phyloP scores from a whole-genome alignment of 2,113 vertebrate genomes.

The Malurus melanocephalus region DNA sequence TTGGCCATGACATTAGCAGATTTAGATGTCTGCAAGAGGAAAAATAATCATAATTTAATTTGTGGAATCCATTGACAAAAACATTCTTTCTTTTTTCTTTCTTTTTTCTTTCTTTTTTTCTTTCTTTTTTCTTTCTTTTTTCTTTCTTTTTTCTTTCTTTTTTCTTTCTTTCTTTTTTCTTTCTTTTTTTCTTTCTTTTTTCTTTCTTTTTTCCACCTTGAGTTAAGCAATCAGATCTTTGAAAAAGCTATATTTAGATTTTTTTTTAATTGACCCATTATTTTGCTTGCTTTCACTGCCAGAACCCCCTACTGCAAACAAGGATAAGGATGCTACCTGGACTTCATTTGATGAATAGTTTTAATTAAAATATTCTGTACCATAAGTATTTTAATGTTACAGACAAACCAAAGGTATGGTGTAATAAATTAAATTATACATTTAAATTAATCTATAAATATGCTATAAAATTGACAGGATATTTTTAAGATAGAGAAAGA shows the following conservation, averaged over 20 bases:
- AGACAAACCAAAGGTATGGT: conserved; percentile 80
- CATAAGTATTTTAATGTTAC: conserved; percentile 86
- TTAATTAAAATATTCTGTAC: conserved; percentile 87
- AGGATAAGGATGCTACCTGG: conserved; percentile 79
- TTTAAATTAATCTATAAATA: conserved; percentile 86
- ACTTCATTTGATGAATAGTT: conserved; percentile 83
- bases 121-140: neutral
- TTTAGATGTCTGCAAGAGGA: conserved; percentile 22
- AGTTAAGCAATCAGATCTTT: conserved; percentile 66
- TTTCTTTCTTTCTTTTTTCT: neutral
- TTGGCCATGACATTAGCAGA: conserved; percentile 21
- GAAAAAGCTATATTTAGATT: conserved; percentile 75
- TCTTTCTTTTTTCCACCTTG: neutral
- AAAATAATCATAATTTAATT: conserved; percentile 52
- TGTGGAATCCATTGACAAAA: conserved; percentile 51
- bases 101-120: neutral
- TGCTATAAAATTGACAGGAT: conserved; percentile 76
- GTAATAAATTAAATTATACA: conserved; percentile 80
- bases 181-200: neutral
- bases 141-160: neutral
- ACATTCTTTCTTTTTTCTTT: neutral
- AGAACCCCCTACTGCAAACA: conserved; percentile 78
- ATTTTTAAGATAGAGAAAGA: conserved; percentile 71
- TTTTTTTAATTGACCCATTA: conserved; percentile 83
- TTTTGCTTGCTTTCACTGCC: conserved; percentile 76